A percentile compares a stretch with the other conserved stretches of the same genome.
These are phyloP conservation scores for Plumapathes pennacea DNA, from an alignment of 92 coral and sea anemone species.

Conservation along the genomic window DNA sequence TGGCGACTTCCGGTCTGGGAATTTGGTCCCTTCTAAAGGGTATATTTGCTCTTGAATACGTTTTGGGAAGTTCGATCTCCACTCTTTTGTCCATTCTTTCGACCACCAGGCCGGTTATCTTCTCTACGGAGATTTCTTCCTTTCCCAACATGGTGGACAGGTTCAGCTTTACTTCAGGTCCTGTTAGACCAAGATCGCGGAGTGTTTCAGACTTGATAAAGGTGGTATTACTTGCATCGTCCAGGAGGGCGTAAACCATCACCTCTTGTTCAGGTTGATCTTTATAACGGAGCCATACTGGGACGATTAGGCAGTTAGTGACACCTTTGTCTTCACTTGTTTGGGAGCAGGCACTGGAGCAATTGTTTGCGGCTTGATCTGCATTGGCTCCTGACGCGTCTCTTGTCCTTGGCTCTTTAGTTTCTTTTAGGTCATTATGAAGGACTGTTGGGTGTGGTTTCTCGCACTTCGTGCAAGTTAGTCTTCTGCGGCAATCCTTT, in stretches of 20 bases:
- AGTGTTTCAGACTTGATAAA: not conserved
- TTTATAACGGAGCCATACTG: slow-evolving; percentile 8
- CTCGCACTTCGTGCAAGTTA: slow-evolving; percentile 16
- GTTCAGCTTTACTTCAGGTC: slow-evolving; percentile 29
- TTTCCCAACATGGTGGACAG: slow-evolving; percentile 62
- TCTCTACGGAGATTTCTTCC: slow-evolving; percentile 18
- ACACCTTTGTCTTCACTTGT: not conserved
- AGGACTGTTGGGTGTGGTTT: slow-evolving; percentile 5
- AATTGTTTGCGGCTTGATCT: slow-evolving; percentile 6
- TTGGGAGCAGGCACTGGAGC: slow-evolving; percentile 15
- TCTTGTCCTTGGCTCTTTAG: not conserved
- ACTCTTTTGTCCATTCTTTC: slow-evolving; percentile 38
- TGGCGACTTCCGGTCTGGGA: slow-evolving; percentile 46
- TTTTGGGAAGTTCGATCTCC: slow-evolving; percentile 55
- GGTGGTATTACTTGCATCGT: slow-evolving; percentile 3
- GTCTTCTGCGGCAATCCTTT: slow-evolving; percentile 5
- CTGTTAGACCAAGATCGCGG: no score
- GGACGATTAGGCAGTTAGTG: slow-evolving; percentile 28
- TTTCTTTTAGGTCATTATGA: not conserved
- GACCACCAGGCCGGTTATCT: slow-evolving; percentile 48
- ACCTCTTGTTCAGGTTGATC: slow-evolving; percentile 3
- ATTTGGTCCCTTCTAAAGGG: slow-evolving; percentile 58
- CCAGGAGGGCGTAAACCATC: slow-evolving; percentile 13
- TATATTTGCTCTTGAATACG: slow-evolving; percentile 43
- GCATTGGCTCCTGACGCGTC: slow-evolving; percentile 1